Evolutionary conservation across 2,888 invertebrate species (phyloP).

Genomic region (Cistogaster globosa): DNA sequence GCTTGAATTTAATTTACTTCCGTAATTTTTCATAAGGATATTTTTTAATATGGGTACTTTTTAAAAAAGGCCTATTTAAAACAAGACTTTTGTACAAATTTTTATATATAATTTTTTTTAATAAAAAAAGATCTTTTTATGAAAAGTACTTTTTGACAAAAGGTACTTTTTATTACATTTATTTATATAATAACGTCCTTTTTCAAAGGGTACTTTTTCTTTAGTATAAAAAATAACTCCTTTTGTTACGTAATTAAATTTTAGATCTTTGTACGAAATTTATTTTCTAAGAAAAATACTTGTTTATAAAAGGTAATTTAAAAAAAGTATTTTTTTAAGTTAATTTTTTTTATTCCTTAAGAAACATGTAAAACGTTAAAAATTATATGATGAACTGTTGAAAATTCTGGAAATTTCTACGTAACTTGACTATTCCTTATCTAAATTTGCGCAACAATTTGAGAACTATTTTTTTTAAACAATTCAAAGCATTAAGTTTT

Average conservation of each 20-base stretch:
- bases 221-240: too few relatives aligned
- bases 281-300: not conserved
- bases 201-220: not conserved
- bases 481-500: not conserved
- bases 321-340: not conserved
- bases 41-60: too few relatives aligned
- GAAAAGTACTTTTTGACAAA: not conserved
- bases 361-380: too few relatives aligned
- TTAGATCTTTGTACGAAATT: too few relatives aligned
- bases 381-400: too few relatives aligned
- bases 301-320: not conserved
- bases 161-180: not conserved
- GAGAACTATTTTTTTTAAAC: not conserved
- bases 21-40: too few relatives aligned
- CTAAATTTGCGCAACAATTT: not conserved
- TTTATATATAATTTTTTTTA: not conserved
- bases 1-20: too few relatives aligned
- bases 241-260: too few relatives aligned
- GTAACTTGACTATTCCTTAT: too few relatives aligned
- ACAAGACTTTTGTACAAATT: not conserved
- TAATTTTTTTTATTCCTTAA: too few relatives aligned
- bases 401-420: too few relatives aligned
- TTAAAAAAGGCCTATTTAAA: too few relatives aligned
- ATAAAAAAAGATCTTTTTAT: not conserved
- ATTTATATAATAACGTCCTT: not conserved